Conservation (phyloP, 1,140 invertebrate genomes). For the Anastrepha ludens region DNA sequence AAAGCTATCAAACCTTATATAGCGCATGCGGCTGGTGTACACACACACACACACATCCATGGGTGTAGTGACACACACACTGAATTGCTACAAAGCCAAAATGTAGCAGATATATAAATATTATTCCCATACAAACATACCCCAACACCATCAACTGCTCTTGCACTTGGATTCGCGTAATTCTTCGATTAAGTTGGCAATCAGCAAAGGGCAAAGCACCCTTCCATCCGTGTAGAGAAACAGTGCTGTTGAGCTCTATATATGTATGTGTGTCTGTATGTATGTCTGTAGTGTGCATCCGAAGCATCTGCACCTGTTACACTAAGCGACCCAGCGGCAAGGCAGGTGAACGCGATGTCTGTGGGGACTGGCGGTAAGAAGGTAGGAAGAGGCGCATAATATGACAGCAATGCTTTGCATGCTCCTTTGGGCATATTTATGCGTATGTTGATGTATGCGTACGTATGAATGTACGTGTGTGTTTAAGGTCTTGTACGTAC, state of each 20-base stretch:
- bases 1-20: no score
- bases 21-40: no score
- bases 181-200: conserved; percentile 39
- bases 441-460: neutral
- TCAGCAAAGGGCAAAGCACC: conserved; percentile 47
- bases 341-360: conserved; percentile 17
- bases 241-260: neutral
- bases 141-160: neutral
- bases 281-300: neutral
- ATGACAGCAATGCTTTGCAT: conserved; percentile 51
- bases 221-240: conserved; percentile 2
- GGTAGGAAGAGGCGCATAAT: conserved; percentile 38
- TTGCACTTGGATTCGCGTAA: neutral
- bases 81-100: no score
- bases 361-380: neutral
- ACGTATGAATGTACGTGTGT: neutral
- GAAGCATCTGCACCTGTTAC: conserved; percentile 44
- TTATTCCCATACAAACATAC: neutral
- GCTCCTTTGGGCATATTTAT: conserved; percentile 43
- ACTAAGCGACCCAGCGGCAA: neutral
- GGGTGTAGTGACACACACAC: no score
- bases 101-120: no score
- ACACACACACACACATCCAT: neutral
- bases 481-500: neutral
- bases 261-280: neutral